Evolutionary conservation across 92 coral and sea anemone species (phyloP), one percentile per base, ranked within the genome.

Genomic region (Heliopora coerulea): DNA sequence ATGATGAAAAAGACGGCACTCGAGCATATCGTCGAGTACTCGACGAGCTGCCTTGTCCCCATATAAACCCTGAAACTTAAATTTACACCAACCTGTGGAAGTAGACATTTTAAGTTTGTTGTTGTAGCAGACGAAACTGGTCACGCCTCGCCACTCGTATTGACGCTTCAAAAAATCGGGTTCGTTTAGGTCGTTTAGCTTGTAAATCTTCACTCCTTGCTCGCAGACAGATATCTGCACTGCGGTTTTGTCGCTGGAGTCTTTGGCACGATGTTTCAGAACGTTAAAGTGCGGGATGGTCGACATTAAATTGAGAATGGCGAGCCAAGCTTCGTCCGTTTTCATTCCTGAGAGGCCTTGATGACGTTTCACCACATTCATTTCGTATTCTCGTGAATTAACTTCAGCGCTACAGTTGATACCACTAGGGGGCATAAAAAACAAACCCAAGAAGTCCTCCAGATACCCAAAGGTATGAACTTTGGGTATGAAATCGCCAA

Each of bases 341-440:
- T 85, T 50, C 88, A 88, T 87, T 40, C 91, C 96, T 78, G 80
- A 75, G 61, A 87, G 96, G n/a, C 91, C 83, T 77, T 75, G 83
- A 68, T 93, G 98, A 46, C 88, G 60, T 32, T 74, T 77, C 56
- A 86, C 83, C 26, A 90, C 98, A 84, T 82, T 84, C 14, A 68
- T 64, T 82, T 85, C 96, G 70, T 93, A 93, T 23, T 72, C 75
- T 6, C 85, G 64, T 19, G 87, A 87, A 69, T 75, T 79, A 21
- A 93, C 82, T 59, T 29, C 57, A 2, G 76, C 84, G 27, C 87
- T 84, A 7, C 89, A 85, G 80, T 95, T 95, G 2, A 95, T 86
- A 11, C 88, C 90, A 34, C 91, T 90, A 15, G 99, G 99, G n/a
- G 83, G 85, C 23, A 70, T 81, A 42, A 90, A 90, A 35, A 95